Evolutionary conservation across 2,888 invertebrate species (phyloP), one percentile per base, ranked within the genome.

Genomic region (Hesperia comma): DNA sequence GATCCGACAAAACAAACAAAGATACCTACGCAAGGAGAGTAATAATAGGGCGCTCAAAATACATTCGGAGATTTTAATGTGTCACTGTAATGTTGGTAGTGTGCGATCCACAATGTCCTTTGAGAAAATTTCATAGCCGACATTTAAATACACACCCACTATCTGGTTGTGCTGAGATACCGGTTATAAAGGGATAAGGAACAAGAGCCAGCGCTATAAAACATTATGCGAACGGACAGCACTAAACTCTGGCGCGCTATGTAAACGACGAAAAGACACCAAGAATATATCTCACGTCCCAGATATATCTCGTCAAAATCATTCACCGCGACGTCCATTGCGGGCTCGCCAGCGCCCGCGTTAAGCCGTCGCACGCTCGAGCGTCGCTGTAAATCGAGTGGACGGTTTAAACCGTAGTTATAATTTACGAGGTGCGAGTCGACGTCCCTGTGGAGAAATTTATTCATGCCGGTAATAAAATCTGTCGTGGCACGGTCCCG

Each of bases 401-500:
- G 77, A 80, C 76, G 82, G 79, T 77, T 82, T 81, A 79, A 81
- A 84, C 79, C 80, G 82, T 77, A 84, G 79, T 81, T 84, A 85
- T 86, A 87, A 87, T 86, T 87, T 88, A 87, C 85, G 87, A 80
- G 78, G 78, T 81, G 74, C 74, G 71, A 76, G 83, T 76, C 80
- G 75, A 72, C 74, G 80, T 84, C 82, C 82, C 82, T 71, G 75
- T 76, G 79, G 80, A 75, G 78, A 84, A 89, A 90, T 90, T 88
- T 90, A 90, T 90, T 91, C 91, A 91, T 90, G 84, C 80, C 77
- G 74, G 87, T 90, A 87, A 91, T 90, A 88, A 90, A 91, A 90
- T 90, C 88, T 86, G 85, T 84, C 85, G 83, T 76, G 75, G 77
- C 79, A 79, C 80, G 74, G 75, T 80, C 82, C 82, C 82, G 81